phyloP scores from a whole-genome alignment of 2,797 vertebrate genomes.

The Takifugu ocellatus region DNA sequence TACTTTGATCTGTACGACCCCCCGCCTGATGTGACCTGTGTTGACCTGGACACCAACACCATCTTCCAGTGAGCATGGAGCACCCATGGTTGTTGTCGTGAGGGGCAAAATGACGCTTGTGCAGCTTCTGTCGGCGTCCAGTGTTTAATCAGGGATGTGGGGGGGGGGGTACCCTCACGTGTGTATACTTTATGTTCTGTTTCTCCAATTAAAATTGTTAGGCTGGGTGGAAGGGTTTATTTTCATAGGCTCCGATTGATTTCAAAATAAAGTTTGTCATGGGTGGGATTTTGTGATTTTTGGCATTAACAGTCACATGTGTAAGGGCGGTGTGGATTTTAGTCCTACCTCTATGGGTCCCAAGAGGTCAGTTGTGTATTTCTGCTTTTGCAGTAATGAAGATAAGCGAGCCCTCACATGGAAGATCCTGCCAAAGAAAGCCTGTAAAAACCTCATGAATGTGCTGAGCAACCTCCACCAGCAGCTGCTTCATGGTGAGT shows the following conservation, averaged over 20 bases:
- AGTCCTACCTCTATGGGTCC: conserved; percentile 21
- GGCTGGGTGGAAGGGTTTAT: conserved; percentile 25
- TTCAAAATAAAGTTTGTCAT: conserved; percentile 27
- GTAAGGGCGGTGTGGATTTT: conserved; percentile 44
- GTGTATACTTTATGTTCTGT: too few relatives aligned
- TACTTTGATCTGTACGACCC: conserved; percentile 98
- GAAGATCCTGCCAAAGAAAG: conserved; percentile 98
- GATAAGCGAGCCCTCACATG: conserved; percentile 90
- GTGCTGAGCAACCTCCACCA: conserved; percentile 88
- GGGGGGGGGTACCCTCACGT: too few relatives aligned
- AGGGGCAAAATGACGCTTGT: too few relatives aligned
- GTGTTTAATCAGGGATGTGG: too few relatives aligned
- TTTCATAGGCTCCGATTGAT: conserved; percentile 32
- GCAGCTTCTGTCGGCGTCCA: too few relatives aligned
- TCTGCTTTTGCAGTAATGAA: conserved; percentile 80
- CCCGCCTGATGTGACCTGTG: conserved; percentile 93
- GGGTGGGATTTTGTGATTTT: conserved; percentile 19
- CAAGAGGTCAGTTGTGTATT: conserved; percentile 21
- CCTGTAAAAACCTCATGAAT: conserved; percentile 97
- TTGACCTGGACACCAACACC: conserved; percentile 97
- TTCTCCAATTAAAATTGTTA: neutral
- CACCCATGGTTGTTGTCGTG: neutral
- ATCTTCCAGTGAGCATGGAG: conserved; percentile 89
- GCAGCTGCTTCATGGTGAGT: conserved; percentile 91
- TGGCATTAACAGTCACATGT: conserved; percentile 18